Conservation (phyloP, 2,888 invertebrate genomes). For the Eupithecia dodoneata region DNA sequence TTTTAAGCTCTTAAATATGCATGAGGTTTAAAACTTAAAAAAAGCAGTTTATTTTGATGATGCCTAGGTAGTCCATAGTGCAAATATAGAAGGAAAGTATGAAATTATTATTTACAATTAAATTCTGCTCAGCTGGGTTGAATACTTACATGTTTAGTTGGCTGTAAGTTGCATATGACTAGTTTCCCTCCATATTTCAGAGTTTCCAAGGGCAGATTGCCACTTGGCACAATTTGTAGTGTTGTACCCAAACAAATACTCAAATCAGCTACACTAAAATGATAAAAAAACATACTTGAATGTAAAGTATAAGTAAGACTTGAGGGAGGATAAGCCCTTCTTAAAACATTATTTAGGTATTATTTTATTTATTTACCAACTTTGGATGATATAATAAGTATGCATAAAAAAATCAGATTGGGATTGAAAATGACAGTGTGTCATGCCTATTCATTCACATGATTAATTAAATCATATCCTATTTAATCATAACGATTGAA, state of each 20-base stretch:
- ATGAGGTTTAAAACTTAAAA: too few species aligned
- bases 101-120: too few species aligned
- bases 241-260: slow-evolving; percentile 98
- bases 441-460: background rate
- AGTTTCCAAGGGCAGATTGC: slow-evolving; percentile 94
- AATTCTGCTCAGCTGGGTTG: background rate
- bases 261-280: slow-evolving; percentile 93
- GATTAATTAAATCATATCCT: too few species aligned
- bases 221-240: slow-evolving; percentile 98
- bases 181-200: slow-evolving; percentile 94
- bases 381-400: background rate
- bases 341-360: background rate
- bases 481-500: background rate
- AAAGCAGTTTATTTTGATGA: too few species aligned
- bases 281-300: background rate
- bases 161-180: slow-evolving; percentile 97
- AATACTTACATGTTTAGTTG: slow-evolving; percentile 95
- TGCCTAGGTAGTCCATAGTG: too few species aligned
- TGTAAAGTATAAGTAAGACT: background rate
- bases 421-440: background rate
- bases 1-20: too few species aligned
- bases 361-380: too few species aligned
- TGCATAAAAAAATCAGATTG: background rate
- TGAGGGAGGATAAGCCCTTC: background rate
- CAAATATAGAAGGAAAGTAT: too few species aligned